Evolutionary conservation across 2,888 invertebrate species (phyloP).

Genomic region (Tinea trinotella): DNA sequence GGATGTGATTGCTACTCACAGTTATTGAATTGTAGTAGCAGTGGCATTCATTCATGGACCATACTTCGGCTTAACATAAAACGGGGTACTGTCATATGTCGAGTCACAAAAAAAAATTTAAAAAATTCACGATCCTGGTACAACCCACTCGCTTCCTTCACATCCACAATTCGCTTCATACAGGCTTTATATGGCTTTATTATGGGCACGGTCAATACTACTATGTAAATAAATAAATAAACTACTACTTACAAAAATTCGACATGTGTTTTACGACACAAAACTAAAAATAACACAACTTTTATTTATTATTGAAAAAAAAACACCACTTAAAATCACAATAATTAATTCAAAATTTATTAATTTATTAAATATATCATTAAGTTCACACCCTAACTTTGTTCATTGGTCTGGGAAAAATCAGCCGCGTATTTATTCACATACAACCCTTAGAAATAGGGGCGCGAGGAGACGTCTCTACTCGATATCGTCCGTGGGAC

Average conservation of each 20-base stretch:
- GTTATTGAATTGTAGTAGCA: too few relatives aligned
- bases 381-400: background rate
- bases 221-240: background rate
- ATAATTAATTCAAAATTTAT: too few relatives aligned
- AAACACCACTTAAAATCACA: background rate
- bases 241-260: background rate
- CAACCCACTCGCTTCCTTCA: too few relatives aligned
- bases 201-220: too few relatives aligned
- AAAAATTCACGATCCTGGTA: too few relatives aligned
- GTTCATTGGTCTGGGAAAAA: background rate
- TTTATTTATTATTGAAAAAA: background rate
- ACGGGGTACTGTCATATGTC: too few relatives aligned
- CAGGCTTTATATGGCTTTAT: too few relatives aligned
- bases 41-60: too few relatives aligned
- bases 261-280: background rate
- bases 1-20: too few relatives aligned
- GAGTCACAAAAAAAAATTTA: too few relatives aligned
- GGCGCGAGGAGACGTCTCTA: constrained; percentile 30
- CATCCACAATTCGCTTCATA: too few relatives aligned
- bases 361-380: background rate
- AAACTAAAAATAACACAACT: background rate
- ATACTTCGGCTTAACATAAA: too few relatives aligned
- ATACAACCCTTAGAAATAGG: background rate
- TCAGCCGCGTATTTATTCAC: background rate
- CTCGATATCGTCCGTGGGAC: constrained; percentile 27